Base-by-base conservation (phyloP, 2,888 invertebrate species). In the Schizaphis graminum region DNA sequence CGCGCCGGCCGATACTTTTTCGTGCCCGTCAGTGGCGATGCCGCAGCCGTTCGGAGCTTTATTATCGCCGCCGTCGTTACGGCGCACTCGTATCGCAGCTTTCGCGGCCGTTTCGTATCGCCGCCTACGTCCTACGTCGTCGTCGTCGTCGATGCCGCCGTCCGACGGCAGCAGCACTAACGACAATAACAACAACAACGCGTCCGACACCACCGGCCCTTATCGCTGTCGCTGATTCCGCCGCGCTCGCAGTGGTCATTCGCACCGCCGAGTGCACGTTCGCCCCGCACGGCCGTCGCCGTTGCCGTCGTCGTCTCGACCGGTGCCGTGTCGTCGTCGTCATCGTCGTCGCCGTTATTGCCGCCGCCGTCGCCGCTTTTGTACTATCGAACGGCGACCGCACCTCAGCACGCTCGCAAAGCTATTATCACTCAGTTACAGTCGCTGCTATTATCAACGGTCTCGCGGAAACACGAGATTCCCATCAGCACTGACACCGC, bases 31-130 rank as follows among this genome's bases (percentile, higher is more conserved):
- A 94, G 94, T 94, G 91, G 94, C 91, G 91, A 87, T 87, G 91
- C 91, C 91, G 91, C 91, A 94, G 91, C 94, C 91, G 94, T 94
- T 57, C 94, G 91, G 85, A 91, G 91, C 94, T 91, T 86, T 86
- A 91, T 91, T 86, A 53, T 67, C 91, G 94, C 61, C 57, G 57
- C 61, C 92, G 77, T 35, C 77, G 77, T 35, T 77, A 61, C 87
- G 92, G 92, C 92, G 92, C 92, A 67, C 49, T 88, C 92, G 92
- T 92, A 67, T 92, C 92, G 92, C 67, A 21, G 84, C 56, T 44
- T 56, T 49, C 90, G 61, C 87, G 84, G 89, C 77, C 57, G 90
- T n/a, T 47, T 21, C 44, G 77, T 49, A 87, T 87, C 49, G 90
- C 57, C 77, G 85, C 41, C 56, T 77, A n/a, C 67, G 88, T 88